These are phyloP conservation scores for Ormyrus nitidulus DNA, from an alignment of 2,888 invertebrate genomes.

Conservation along the genomic window DNA sequence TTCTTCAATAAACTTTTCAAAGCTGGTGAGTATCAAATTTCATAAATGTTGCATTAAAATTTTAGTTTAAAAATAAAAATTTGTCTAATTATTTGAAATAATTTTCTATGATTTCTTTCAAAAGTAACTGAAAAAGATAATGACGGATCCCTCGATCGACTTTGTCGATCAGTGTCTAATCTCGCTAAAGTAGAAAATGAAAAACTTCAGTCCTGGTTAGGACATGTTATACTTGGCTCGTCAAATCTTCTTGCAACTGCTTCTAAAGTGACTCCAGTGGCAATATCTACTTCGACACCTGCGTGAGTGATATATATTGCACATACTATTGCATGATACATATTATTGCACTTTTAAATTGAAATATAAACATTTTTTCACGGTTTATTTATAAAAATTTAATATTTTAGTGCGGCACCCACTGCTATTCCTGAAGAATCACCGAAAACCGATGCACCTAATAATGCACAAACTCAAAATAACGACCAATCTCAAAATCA, in stretches of 20 bases:
- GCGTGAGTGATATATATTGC: too few relatives aligned
- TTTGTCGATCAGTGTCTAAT: slow-evolving; percentile 82
- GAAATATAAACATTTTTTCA: background rate
- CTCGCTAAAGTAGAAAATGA: slow-evolving; percentile 81
- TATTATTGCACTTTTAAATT: slow-evolving; percentile 3
- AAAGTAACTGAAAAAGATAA: slow-evolving; percentile 67
- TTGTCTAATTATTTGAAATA: background rate
- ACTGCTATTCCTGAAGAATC: slow-evolving; percentile 62
- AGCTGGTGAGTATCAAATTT: slow-evolving; percentile 78
- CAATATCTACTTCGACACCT: background rate
- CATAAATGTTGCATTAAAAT: slow-evolving; percentile 1
- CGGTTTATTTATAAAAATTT: slow-evolving; percentile 11
- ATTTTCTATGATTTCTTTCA: background rate
- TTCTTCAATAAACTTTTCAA: slow-evolving; percentile 87
- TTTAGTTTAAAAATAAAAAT: background rate
- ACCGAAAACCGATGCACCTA: slow-evolving; percentile 65
- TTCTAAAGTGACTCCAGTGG: slow-evolving; percentile 74
- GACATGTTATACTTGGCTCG: slow-evolving; percentile 81
- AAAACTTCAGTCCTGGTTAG: slow-evolving; percentile 81
- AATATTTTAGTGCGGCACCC: slow-evolving; percentile 49
- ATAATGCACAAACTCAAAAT: slow-evolving; percentile 61
- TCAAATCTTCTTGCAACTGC: slow-evolving; percentile 73
- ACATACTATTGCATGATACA: slow-evolving; percentile 2
- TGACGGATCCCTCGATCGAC: slow-evolving; percentile 80
- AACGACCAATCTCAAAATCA: slow-evolving; percentile 63